Conservation (phyloP, 2,797 vertebrate species). For the Numenius phaeopus region DNA sequence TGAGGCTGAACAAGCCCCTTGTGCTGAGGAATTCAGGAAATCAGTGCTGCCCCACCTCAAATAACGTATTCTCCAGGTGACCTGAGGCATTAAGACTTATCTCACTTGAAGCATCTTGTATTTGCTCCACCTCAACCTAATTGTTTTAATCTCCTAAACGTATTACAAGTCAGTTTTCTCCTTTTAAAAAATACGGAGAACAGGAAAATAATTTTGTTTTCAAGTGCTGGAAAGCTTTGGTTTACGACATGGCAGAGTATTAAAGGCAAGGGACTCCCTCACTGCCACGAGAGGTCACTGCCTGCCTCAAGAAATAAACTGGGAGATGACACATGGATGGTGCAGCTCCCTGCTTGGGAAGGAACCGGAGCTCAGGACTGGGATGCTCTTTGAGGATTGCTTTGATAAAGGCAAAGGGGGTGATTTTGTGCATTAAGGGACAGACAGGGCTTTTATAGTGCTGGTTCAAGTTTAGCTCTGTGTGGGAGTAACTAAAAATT, state of each 20-base stretch:
- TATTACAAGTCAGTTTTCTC: background rate
- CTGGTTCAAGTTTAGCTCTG: background rate
- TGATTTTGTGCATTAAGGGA: background rate
- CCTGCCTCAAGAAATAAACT: background rate
- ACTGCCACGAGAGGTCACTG: conserved; percentile 41
- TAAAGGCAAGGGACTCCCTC: background rate
- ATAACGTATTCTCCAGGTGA: background rate
- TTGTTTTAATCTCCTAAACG: background rate
- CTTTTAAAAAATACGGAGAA: background rate
- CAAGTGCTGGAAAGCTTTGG: background rate
- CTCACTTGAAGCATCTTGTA: background rate
- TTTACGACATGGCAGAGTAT: background rate
- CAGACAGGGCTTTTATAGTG: background rate
- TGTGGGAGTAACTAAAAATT: background rate
- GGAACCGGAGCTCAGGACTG: background rate
- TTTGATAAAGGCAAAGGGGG: background rate
- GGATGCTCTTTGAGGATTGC: background rate
- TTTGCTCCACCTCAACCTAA: background rate
- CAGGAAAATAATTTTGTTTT: background rate
- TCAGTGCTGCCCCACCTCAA: background rate
- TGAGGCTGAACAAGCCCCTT: background rate
- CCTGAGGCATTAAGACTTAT: background rate
- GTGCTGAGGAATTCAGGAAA: background rate
- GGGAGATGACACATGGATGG: rapidly evolving
- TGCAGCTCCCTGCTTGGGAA: background rate